Conservation (phyloP, 2,888 invertebrate species). For the Pseudanteris insignis region DNA sequence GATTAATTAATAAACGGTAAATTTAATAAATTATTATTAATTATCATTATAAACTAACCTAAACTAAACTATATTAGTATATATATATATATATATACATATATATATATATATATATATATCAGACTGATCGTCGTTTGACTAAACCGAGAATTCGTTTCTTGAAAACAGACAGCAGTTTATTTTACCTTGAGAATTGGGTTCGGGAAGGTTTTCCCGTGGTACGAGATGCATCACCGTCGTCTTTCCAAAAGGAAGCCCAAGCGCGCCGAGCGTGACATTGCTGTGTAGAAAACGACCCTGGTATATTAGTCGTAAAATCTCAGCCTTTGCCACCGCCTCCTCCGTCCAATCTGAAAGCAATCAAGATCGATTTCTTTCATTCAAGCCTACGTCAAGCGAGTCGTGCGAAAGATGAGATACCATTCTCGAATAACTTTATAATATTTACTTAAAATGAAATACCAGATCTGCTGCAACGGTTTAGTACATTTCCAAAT, state of each 20-base stretch:
- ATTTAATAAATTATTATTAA: too few species aligned
- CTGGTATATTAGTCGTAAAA: slow-evolving; percentile 98
- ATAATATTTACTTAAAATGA: too few species aligned
- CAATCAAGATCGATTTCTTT: slow-evolving; percentile 37
- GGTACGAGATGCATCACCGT: slow-evolving; percentile 99
- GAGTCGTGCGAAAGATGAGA: slow-evolving; percentile 17
- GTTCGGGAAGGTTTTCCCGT: slow-evolving; percentile 98
- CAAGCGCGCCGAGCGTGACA: slow-evolving; percentile 96
- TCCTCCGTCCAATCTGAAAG: slow-evolving; percentile 95
- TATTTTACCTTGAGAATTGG: slow-evolving; percentile 89
- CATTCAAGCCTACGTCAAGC: slow-evolving; percentile 25
- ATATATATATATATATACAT: too few species aligned
- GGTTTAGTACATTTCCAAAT: too few species aligned
- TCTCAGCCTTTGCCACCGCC: slow-evolving; percentile 94
- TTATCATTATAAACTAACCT: too few species aligned
- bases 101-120: too few species aligned
- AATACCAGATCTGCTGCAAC: too few species aligned
- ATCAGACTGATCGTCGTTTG: slow-evolving; percentile 1
- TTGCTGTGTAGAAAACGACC: slow-evolving; percentile 99
- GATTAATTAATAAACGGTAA: too few species aligned
- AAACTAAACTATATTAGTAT: too few species aligned
- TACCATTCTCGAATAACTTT: slow-evolving; percentile 26
- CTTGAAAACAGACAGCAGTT: slow-evolving; percentile 4
- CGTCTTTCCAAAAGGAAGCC: slow-evolving; percentile 95
- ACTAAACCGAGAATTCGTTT: too few species aligned